Evolutionary conservation across 1,140 invertebrate genomes (phyloP).

Genomic region (Drosophila pseudoananassae): DNA sequence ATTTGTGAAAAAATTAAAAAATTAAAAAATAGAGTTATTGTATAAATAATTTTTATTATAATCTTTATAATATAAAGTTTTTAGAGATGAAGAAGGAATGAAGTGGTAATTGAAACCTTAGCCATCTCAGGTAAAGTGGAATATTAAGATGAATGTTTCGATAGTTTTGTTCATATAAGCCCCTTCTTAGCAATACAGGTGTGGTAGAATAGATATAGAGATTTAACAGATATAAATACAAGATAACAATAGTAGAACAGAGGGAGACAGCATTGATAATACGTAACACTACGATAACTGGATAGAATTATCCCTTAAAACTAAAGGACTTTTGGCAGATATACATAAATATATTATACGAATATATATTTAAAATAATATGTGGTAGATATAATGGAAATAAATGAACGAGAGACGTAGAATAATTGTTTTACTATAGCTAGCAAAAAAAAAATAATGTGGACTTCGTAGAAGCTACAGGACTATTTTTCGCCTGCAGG

Average conservation of each 20-base stretch:
- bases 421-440: background rate
- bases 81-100: slow-evolving; percentile 4
- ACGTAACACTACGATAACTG: slow-evolving; percentile 43
- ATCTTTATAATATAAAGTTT: slow-evolving; percentile 25
- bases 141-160: background rate
- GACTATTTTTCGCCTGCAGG: slow-evolving; percentile 10
- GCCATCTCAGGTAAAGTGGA: background rate
- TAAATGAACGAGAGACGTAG: background rate
- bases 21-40: background rate
- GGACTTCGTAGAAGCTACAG: background rate
- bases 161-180: slow-evolving; percentile 47
- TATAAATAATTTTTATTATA: slow-evolving; percentile 7
- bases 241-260: slow-evolving; percentile 30
- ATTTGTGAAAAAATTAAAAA: no score
- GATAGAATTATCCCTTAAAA: slow-evolving; percentile 29
- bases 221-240: slow-evolving; percentile 34
- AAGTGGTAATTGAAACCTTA: slow-evolving; percentile 8
- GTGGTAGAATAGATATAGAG: slow-evolving; percentile 5
- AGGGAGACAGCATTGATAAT: slow-evolving; percentile 14
- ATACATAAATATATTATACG: background rate
- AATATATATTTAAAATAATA: background rate
- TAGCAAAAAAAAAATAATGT: background rate
- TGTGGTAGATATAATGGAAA: background rate
- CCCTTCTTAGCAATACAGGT: slow-evolving; percentile 39
- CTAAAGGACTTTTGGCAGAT: slow-evolving; percentile 40